These are phyloP conservation scores for Sebastes schlegelii DNA, from an alignment of 2,113 vertebrate genomes.

Conservation along the genomic window DNA sequence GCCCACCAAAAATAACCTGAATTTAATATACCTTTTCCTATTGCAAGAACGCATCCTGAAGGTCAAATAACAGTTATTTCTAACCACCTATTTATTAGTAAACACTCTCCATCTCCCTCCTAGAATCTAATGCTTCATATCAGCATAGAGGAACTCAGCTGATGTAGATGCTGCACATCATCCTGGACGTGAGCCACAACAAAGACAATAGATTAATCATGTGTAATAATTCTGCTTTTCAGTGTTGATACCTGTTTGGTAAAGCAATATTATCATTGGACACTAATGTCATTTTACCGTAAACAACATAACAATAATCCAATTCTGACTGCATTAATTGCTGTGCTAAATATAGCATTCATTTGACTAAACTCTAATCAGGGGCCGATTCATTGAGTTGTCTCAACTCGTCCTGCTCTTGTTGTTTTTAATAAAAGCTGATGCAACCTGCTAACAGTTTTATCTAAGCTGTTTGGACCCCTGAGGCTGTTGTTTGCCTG, in stretches of 20 bases:
- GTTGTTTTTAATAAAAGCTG: neutral
- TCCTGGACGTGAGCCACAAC: neutral
- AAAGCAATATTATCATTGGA: constrained; percentile 21
- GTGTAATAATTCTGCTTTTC: constrained; percentile 28
- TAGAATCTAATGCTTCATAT: neutral
- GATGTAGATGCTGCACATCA: neutral
- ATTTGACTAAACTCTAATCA: neutral
- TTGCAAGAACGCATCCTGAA: too few species aligned
- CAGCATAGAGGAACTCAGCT: too few species aligned
- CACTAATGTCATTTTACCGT: constrained; percentile 6
- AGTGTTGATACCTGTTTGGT: constrained; percentile 8
- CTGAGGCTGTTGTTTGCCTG: neutral
- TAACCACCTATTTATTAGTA: neutral
- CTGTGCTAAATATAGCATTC: neutral
- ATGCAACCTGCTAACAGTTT: neutral
- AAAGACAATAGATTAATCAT: neutral
- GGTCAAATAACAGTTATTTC: neutral
- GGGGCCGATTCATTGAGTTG: neutral
- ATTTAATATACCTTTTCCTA: too few species aligned
- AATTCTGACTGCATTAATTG: constrained; percentile 9
- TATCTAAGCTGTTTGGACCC: neutral
- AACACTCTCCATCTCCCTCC: neutral
- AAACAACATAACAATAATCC: neutral
- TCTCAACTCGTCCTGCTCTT: neutral
- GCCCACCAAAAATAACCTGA: too few species aligned